A percentile compares a stretch with the other conserved stretches of the same genome.
phyloP scores from a whole-genome alignment of 2,888 invertebrate species.

The Seira sanloemensis region DNA sequence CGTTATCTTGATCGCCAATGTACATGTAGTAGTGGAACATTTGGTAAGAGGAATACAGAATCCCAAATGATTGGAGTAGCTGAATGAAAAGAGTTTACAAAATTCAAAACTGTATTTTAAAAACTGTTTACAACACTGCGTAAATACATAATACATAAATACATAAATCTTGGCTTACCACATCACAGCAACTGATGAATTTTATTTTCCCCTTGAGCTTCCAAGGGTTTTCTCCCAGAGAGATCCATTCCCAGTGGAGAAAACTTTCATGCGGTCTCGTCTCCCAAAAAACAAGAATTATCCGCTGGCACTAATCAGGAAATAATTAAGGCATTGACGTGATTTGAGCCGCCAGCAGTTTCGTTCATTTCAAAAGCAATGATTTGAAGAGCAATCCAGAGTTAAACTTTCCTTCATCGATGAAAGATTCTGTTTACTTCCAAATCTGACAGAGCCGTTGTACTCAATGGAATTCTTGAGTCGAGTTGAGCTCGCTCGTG shows the following conservation, averaged over 20 bases:
- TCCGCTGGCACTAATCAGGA: too few species aligned
- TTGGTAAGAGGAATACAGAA: slow-evolving; percentile 57
- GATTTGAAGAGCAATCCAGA: too few species aligned
- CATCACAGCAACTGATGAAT: slow-evolving; percentile 55
- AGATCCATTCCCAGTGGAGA: slow-evolving; percentile 27
- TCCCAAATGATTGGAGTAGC: slow-evolving; percentile 52
- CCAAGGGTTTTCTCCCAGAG: slow-evolving; percentile 66
- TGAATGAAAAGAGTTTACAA: too few species aligned
- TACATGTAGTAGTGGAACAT: slow-evolving; percentile 59
- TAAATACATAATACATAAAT: background rate
- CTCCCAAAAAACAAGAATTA: too few species aligned
- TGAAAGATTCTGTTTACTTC: slow-evolving; percentile 5
- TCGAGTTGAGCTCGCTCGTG: background rate
- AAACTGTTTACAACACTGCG: background rate
- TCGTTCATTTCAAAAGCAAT: background rate
- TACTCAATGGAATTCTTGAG: background rate
- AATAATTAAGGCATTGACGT: background rate
- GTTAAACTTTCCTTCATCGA: background rate
- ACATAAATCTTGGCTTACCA: slow-evolving; percentile 33
- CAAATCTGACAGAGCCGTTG: background rate
- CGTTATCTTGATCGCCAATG: slow-evolving; percentile 33
- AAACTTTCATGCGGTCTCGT: background rate
- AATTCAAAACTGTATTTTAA: too few species aligned
- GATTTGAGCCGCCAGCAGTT: background rate
- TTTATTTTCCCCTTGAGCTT: slow-evolving; percentile 63